Conservation (phyloP, 1,140 invertebrate species). For the Drosophila saltans region DNA sequence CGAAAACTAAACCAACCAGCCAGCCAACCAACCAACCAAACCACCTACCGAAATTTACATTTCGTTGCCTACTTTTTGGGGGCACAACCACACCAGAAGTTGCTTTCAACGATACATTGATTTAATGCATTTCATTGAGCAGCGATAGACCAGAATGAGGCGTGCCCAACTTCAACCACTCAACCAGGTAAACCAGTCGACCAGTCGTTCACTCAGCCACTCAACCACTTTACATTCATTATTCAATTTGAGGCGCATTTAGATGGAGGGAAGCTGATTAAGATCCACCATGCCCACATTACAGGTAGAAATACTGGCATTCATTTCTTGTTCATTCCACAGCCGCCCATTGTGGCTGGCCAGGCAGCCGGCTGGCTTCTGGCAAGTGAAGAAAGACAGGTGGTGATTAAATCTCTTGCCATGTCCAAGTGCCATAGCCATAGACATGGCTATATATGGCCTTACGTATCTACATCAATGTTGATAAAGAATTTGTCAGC, state of each 20-base stretch:
- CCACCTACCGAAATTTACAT: slow-evolving; percentile 55
- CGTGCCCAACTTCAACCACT: slow-evolving; percentile 31
- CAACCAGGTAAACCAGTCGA: slow-evolving; percentile 6
- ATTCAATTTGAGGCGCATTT: slow-evolving; percentile 78
- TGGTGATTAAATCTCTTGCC: slow-evolving; percentile 10
- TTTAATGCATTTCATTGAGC: slow-evolving; percentile 81
- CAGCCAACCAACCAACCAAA: too few relatives aligned
- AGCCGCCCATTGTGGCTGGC: not conserved
- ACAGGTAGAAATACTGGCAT: not conserved
- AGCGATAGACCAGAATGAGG: slow-evolving; percentile 50
- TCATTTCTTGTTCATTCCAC: not conserved
- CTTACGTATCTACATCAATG: slow-evolving; percentile 12
- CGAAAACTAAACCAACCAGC: too few relatives aligned
- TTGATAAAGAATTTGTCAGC: slow-evolving; percentile 24
- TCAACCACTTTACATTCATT: slow-evolving; percentile 77
- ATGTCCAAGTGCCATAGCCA: not conserved
- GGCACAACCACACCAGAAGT: slow-evolving; percentile 46
- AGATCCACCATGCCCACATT: slow-evolving; percentile 24
- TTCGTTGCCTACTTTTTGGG: slow-evolving; percentile 67
- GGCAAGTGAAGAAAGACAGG: slow-evolving; percentile 13
- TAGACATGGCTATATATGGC: too few relatives aligned
- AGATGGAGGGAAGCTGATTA: slow-evolving; percentile 67
- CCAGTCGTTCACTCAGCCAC: slow-evolving; percentile 26
- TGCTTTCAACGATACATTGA: slow-evolving; percentile 77
- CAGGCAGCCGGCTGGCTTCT: not conserved